Conservation (phyloP, 1,140 invertebrate species). For the Pinna nobilis region DNA sequence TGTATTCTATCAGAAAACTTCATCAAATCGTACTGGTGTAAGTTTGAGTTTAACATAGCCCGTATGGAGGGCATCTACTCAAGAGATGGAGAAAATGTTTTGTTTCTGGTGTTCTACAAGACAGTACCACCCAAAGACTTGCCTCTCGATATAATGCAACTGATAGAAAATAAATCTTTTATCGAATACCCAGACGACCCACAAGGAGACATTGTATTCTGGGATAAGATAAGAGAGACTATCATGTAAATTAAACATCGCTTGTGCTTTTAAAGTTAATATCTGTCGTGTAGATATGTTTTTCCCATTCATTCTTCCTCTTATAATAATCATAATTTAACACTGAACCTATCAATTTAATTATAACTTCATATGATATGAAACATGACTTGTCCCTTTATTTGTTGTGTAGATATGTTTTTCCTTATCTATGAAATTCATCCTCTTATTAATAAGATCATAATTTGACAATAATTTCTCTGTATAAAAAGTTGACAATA, state of each 20-base stretch:
- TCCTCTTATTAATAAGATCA: too few relatives aligned
- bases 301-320: too few relatives aligned
- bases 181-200: slow-evolving; percentile 45
- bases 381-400: too few relatives aligned
- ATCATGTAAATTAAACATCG: background rate
- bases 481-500: too few relatives aligned
- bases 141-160: slow-evolving; percentile 39
- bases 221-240: slow-evolving; percentile 32
- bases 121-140: slow-evolving; percentile 38
- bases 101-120: slow-evolving; percentile 52
- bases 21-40: slow-evolving; percentile 81
- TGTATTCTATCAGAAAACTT: slow-evolving; percentile 80
- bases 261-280: too few relatives aligned
- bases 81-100: slow-evolving; percentile 31
- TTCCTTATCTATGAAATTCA: too few relatives aligned
- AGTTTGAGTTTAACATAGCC: slow-evolving; percentile 79
- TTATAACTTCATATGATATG: too few relatives aligned
- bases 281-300: too few relatives aligned
- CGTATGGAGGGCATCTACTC: slow-evolving; percentile 50
- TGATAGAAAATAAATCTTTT: slow-evolving; percentile 45
- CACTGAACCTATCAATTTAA: too few relatives aligned
- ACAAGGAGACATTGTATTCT: slow-evolving; percentile 37
- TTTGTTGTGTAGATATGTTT: too few relatives aligned
- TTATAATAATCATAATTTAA: too few relatives aligned
- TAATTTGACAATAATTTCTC: too few relatives aligned